Evolutionary conservation across 2,113 vertebrate species (phyloP).

Genomic region (Melanerpes formicivorus): DNA sequence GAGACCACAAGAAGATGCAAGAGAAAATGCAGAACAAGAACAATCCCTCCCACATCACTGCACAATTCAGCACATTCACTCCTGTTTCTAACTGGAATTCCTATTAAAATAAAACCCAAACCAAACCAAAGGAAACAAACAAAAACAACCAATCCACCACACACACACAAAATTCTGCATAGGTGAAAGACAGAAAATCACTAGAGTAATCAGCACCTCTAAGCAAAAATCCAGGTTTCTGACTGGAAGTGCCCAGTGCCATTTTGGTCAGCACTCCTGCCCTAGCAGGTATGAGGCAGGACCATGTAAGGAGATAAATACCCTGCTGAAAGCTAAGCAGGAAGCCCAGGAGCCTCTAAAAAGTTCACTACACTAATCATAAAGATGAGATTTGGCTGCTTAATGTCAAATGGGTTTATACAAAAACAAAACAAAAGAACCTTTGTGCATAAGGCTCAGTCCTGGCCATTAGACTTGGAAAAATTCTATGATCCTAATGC

Average conservation of each 20-base stretch:
- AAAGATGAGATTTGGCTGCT: conserved; percentile 24
- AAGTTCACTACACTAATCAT: not conserved
- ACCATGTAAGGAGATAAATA: conserved; percentile 18
- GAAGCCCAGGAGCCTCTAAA: not conserved
- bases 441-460: not conserved
- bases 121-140: not conserved
- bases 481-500: not conserved
- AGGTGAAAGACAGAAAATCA: not conserved
- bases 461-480: not conserved
- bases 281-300: not conserved
- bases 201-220: not conserved
- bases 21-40: not conserved
- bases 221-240: not conserved
- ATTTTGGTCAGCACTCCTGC: not conserved
- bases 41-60: not conserved
- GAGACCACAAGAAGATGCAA: not conserved
- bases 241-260: not conserved
- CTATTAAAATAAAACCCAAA: not conserved
- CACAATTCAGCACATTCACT: not conserved
- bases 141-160: too few relatives aligned
- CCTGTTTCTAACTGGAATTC: not conserved
- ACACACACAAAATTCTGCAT: not conserved
- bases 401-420: conserved; percentile 31
- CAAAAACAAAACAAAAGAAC: conserved; percentile 48
- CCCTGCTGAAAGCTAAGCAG: conserved; percentile 17